phyloP scores from a whole-genome alignment of 2,113 vertebrate genomes.

The Marmota monax region DNA sequence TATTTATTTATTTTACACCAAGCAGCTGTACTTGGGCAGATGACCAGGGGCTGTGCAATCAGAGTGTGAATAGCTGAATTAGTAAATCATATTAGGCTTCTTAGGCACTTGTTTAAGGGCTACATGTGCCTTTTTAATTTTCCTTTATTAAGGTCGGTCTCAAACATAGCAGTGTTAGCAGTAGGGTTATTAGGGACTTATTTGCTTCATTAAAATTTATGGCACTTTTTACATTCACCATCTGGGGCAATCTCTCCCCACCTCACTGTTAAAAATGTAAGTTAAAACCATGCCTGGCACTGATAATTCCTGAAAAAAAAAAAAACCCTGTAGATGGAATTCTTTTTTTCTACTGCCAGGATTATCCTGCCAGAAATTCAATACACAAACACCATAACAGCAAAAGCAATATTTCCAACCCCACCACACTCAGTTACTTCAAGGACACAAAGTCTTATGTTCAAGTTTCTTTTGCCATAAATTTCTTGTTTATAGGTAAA shows the following conservation, averaged over 20 bases:
- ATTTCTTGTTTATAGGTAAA: constrained; percentile 57
- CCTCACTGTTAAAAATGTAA: constrained; percentile 85
- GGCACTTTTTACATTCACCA: constrained; percentile 86
- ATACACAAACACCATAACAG: constrained; percentile 65
- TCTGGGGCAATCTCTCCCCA: constrained; percentile 84
- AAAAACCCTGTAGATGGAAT: constrained; percentile 73
- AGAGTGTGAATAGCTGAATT: constrained; percentile 88
- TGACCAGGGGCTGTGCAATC: constrained; percentile 87
- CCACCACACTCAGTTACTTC: constrained; percentile 8
- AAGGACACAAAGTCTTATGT: constrained; percentile 67
- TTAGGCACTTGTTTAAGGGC: constrained; percentile 86
- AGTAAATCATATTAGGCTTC: constrained; percentile 86
- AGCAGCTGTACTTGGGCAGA: constrained; percentile 88
- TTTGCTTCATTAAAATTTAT: constrained; percentile 89
- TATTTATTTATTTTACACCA: constrained; percentile 85
- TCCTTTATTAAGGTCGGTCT: constrained; percentile 87
- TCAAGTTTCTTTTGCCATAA: constrained; percentile 64
- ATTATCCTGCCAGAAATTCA: constrained; percentile 65
- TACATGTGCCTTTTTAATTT: constrained; percentile 86
- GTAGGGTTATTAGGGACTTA: constrained; percentile 88
- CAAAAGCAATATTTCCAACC: constrained; percentile 61
- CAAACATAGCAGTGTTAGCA: constrained; percentile 82
- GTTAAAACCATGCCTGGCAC: constrained; percentile 77
- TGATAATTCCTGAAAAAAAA: constrained; percentile 74
- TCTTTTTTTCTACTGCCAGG: constrained; percentile 79